Base-by-base conservation (phyloP, 2,888 invertebrate genomes). In the Drosophila phalerata region DNA sequence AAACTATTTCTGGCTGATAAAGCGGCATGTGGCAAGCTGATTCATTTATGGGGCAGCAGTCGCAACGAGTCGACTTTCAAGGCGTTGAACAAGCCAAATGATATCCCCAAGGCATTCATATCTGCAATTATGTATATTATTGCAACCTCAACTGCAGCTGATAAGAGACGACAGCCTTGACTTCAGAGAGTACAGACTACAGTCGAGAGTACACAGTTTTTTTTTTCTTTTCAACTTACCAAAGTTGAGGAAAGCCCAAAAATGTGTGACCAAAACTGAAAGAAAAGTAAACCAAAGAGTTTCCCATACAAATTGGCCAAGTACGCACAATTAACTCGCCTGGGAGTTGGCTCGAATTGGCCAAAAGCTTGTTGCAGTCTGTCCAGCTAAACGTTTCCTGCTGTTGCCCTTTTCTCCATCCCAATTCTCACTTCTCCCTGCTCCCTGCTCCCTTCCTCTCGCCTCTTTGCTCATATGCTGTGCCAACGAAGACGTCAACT, bases 311-410 rank as follows among this genome's bases (percentile, higher is more conserved):
- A 85, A 85, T 85, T 85, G 80, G 53, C 51, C 65, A 73, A 78
- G 49, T 49, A 49, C 76, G 88, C 88, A 76, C 85, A 88, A 85
- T 85, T 88, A 88, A 76, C 42, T 69, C 66, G 82, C 79, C 85
- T 81, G 82, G 67, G 78, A 80, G 65, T 47, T 30, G 28, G 53
- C 25, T 30, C 22, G 22, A 48, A 25, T 38, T 34, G 37, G 19
- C 67, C 47, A 57, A 69, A 72, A 68, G 19, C 25, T 52, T 56
- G 49, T 49, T 57, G 65, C 28, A 63, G 61, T 62, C 67, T 49
- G 60, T 40, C 30, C 77, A 48, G 47, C 71, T 34, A 43, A 71
- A 60, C 48, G 63, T 71, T 78, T 68, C 71, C 66, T 80, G 69
- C 58, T 37, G 25, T 37, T 25, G 17, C n/a, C n/a, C 17, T 5